Evolutionary conservation across 2,113 vertebrate genomes (phyloP).

Genomic region (Peromyscus californicus): DNA sequence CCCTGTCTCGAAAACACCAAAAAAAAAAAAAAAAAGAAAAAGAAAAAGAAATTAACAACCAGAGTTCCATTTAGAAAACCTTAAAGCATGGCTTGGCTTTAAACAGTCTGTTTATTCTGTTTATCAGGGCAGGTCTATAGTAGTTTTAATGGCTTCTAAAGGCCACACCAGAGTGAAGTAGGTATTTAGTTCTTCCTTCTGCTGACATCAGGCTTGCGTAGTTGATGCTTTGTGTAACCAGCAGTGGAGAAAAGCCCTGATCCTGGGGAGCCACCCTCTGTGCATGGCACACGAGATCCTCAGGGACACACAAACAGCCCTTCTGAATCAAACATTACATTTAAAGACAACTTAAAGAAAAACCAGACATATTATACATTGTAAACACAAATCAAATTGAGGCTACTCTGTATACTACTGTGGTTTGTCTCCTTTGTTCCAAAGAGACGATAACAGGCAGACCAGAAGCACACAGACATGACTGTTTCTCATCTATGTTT

Average conservation of each 20-base stretch:
- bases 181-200: conserved; percentile 23
- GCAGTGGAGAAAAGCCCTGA: not conserved
- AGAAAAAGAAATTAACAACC: conserved; percentile 15
- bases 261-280: not conserved
- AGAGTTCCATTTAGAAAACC: conserved; percentile 1
- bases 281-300: not conserved
- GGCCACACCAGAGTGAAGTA: not conserved
- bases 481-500: not conserved
- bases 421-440: conserved; percentile 8
- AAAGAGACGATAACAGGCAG: conserved; percentile 9
- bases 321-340: not conserved
- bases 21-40: too few relatives aligned
- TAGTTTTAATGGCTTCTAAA: not conserved
- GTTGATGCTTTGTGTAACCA: not conserved
- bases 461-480: not conserved
- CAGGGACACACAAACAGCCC: not conserved
- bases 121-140: not conserved
- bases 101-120: conserved; percentile 14
- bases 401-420: not conserved
- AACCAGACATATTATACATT: not conserved
- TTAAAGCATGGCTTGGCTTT: not conserved
- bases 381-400: not conserved
- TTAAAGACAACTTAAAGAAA: conserved; percentile 19
- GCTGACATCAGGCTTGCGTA: not conserved
- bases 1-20: too few relatives aligned